Percentiles rank a stretch among this genome's conserved stretches.
Evolutionary conservation across 1,140 invertebrate genomes (phyloP).

Genomic region (Nymphalis io): DNA sequence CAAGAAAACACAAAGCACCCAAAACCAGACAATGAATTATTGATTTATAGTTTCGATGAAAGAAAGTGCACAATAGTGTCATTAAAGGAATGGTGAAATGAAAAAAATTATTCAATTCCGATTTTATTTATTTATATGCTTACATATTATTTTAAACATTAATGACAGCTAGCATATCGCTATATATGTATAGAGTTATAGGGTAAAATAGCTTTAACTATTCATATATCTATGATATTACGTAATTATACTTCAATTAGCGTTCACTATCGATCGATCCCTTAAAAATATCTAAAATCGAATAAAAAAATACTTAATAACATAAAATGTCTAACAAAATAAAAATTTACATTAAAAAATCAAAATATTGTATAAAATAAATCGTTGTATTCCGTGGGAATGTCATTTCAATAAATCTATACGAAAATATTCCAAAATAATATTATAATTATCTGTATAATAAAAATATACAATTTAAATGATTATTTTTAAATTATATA

Average conservation of each 20-base stretch:
- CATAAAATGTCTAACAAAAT: slow-evolving; percentile 74
- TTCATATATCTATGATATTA: slow-evolving; percentile 39
- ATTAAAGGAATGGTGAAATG: slow-evolving; percentile 24
- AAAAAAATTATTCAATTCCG: slow-evolving; percentile 58
- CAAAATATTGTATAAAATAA: slow-evolving; percentile 65
- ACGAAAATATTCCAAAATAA: slow-evolving; percentile 66
- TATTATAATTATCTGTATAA: slow-evolving; percentile 35
- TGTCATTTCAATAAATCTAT: slow-evolving; percentile 58
- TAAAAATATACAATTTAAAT: slow-evolving; percentile 45
- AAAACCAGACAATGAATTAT: slow-evolving; percentile 19
- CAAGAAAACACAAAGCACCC: slow-evolving; percentile 29
- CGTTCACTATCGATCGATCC: slow-evolving; percentile 38
- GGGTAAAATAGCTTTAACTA: slow-evolving; percentile 43
- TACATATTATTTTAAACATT: slow-evolving; percentile 63
- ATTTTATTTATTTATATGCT: slow-evolving; percentile 73
- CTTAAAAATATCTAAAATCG: slow-evolving; percentile 57
- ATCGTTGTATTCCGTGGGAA: slow-evolving; percentile 74
- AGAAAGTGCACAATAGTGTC: slow-evolving; percentile 9
- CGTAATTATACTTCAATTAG: slow-evolving; percentile 39
- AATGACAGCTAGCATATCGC: slow-evolving; percentile 58
- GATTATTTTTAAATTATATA: slow-evolving; percentile 1
- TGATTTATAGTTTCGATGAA: slow-evolving; percentile 12
- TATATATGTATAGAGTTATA: slow-evolving; percentile 47
- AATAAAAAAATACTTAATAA: slow-evolving; percentile 59
- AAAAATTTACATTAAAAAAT: slow-evolving; percentile 71